Evolutionary conservation across 2,113 vertebrate genomes (phyloP), one percentile per base, ranked within the genome.

Genomic region (Nannobrachium achirus): DNA sequence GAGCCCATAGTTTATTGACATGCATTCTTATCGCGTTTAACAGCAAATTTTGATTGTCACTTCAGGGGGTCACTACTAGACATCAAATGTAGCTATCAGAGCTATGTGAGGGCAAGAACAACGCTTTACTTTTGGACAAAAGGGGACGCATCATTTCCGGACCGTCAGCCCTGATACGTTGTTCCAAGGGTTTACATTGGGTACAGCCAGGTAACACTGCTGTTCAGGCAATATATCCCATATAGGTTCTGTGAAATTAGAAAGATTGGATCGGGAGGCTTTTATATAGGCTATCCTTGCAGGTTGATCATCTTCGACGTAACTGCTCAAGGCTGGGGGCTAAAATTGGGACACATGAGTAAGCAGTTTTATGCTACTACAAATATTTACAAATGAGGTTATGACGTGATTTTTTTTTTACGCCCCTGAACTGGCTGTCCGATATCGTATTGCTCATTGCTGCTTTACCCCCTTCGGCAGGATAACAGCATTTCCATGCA

Each of bases 321-420:
- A 13, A 10, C 44, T 41, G 60, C 60, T 50, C n/a, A 25, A 1
- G 50, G 42, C 38, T 8, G 41, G 49, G 38, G 52, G 63, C 72
- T 56, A 63, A 72, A n/a, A 64, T 56, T 66, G 49, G 55, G 55
- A 77, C 73, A 70, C 80, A 64, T 86, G 79, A 86, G 81, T 84
- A 85, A 82, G 87, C 80, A 71, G 10, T 18, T 45, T 76, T 58
- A 7, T 62, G 64, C 73, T 45, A 33, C 25, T 33, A 33, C 25
- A 33, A 33, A 33, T 33, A 33, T 3, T 33, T 33, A 33, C 25
- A 33, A 33, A 33, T 33, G 3, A 33, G 25, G 25, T 33, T 33
- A 33, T 33, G 25, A 20, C 45, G 41, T 8, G 8, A 9, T 8
- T 19, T 2, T 49, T 49, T 19, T 10, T 18, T 9, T 41, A 2